These are phyloP conservation scores for Onychomys torridus DNA, from an alignment of 2,797 vertebrate genomes.

Conservation along the genomic window DNA sequence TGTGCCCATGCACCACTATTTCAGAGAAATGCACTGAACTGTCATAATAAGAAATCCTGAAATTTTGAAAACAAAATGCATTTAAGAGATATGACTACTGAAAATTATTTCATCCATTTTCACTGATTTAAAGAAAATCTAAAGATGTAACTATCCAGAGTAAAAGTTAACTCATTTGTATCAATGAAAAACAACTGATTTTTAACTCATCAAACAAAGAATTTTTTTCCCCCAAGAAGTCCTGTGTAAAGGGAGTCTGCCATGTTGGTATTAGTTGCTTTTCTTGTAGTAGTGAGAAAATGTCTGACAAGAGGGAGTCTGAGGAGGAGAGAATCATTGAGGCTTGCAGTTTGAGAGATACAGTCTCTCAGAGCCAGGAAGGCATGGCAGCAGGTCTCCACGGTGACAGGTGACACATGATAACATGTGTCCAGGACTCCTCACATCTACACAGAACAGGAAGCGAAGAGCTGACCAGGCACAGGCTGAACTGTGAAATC, in stretches of 20 bases:
- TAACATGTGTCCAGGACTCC: not conserved
- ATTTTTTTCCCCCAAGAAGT: not conserved
- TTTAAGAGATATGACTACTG: not conserved
- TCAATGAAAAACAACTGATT: not conserved
- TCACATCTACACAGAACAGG: not conserved
- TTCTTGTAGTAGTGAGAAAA: not conserved
- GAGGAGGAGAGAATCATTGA: not conserved
- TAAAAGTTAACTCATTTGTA: not conserved
- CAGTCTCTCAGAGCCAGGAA: not conserved
- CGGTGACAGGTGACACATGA: not conserved
- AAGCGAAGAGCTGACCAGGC: not conserved
- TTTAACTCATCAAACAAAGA: not conserved
- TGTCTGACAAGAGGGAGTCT: not conserved
- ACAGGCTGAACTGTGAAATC: not conserved
- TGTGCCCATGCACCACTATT: not conserved
- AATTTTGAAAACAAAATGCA: conserved; percentile 24
- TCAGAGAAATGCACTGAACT: not conserved
- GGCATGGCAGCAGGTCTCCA: not conserved
- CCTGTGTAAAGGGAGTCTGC: not conserved
- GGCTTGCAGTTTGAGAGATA: not conserved
- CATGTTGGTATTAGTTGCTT: accelerated
- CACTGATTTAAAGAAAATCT: conserved; percentile 38
- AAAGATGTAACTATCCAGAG: conserved; percentile 21
- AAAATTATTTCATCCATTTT: conserved; percentile 28
- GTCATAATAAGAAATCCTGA: not conserved